phyloP scores from a whole-genome alignment of 2,797 vertebrate genomes.

The Mallotus villosus region DNA sequence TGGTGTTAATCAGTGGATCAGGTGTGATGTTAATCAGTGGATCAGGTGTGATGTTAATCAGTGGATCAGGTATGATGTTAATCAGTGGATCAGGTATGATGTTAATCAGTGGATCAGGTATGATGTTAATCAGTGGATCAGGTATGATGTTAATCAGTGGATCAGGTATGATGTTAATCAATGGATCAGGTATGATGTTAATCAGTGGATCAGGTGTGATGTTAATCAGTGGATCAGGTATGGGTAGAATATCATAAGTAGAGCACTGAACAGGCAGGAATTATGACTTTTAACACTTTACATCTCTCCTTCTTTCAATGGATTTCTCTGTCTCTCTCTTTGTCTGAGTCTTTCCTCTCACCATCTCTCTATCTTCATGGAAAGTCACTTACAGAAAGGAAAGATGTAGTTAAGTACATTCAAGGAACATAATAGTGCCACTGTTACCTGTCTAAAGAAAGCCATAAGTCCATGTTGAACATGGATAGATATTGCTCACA shows the following conservation, averaged over 20 bases:
- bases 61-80: not conserved
- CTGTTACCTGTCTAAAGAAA: too few relatives aligned
- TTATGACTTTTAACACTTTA: not conserved
- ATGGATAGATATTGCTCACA: not conserved
- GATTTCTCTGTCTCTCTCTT: not conserved
- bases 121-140: not conserved
- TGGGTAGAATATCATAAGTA: not conserved
- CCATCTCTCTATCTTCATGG: too few relatives aligned
- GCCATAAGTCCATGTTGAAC: too few relatives aligned
- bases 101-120: constrained; percentile 2
- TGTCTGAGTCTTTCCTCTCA: not conserved
- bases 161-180: not conserved
- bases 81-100: not conserved
- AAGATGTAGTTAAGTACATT: not conserved
- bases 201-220: not conserved
- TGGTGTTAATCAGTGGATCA: not conserved
- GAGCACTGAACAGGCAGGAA: not conserved
- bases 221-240: not conserved
- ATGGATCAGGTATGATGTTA: not conserved
- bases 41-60: constrained; percentile 1
- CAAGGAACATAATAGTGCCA: too few relatives aligned
- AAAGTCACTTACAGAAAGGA: too few relatives aligned
- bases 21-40: not conserved
- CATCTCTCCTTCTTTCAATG: not conserved
- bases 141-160: not conserved